Conservation (phyloP, 1,140 invertebrate species). For the Xylocopa sonorina region DNA sequence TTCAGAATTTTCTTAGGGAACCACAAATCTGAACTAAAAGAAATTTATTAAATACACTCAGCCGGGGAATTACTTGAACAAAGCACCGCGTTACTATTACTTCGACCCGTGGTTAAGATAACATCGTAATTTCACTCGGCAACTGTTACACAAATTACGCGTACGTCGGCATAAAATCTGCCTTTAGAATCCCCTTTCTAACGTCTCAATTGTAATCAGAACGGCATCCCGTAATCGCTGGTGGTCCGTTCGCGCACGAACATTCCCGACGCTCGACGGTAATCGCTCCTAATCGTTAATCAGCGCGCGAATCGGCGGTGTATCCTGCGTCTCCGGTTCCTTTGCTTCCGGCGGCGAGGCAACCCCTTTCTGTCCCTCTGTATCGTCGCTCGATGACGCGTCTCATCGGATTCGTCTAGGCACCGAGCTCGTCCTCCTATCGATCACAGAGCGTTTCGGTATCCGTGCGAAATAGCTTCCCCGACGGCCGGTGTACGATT, state of each 20-base stretch:
- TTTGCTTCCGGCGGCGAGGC: conserved; percentile 40
- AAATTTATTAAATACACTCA: not conserved
- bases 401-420: conserved; percentile 52
- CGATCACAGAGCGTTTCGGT: conserved; percentile 72
- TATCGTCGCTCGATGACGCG: conserved; percentile 28
- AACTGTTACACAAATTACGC: not conserved
- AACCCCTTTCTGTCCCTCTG: conserved; percentile 23
- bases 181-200: not conserved
- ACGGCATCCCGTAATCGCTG: not conserved
- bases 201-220: not conserved
- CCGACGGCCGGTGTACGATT: conserved; percentile 69
- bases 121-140: no score
- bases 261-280: not conserved
- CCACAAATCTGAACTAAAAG: no score
- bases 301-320: conserved; percentile 26
- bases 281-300: conserved; percentile 18
- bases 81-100: not conserved
- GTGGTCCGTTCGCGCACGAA: not conserved
- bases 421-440: conserved; percentile 65
- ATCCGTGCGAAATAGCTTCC: conserved; percentile 70
- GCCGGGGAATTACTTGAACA: not conserved
- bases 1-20: no score
- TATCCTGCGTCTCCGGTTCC: conserved; percentile 35
- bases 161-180: no score
- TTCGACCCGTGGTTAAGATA: not conserved